These are phyloP conservation scores for Schizotus pectinicornis DNA, from an alignment of 2,888 invertebrate genomes.

Conservation along the genomic window DNA sequence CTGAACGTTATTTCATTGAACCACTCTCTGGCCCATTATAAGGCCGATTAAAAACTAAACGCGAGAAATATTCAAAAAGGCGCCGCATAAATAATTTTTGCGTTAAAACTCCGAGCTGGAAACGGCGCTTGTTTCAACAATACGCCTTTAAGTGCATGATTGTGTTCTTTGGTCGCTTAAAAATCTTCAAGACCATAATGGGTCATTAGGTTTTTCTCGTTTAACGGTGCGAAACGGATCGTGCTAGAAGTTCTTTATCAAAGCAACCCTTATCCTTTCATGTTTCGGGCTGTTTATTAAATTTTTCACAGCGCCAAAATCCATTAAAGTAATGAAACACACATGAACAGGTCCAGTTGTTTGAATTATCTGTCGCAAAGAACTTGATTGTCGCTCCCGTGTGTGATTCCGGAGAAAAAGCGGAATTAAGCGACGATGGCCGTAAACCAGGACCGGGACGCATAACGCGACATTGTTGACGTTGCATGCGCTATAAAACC, in stretches of 20 bases:
- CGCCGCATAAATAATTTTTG: constrained; percentile 13
- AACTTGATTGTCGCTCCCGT: background rate
- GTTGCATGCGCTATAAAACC: background rate
- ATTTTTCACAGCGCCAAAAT: constrained; percentile 13
- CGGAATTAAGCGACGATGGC: too few species aligned
- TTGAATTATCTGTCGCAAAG: background rate
- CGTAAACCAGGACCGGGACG: too few species aligned
- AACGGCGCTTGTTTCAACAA: constrained; percentile 24
- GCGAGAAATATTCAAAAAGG: background rate
- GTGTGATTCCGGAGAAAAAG: background rate
- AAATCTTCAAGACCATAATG: constrained; percentile 29
- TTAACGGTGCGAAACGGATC: constrained; percentile 23
- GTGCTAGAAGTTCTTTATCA: constrained; percentile 16
- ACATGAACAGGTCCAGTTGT: background rate
- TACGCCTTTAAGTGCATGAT: constrained; percentile 27
- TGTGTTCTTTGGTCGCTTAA: constrained; percentile 23
- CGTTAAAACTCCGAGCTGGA: constrained; percentile 9
- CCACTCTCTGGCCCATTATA: too few species aligned
- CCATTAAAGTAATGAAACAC: too few species aligned
- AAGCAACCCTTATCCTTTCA: constrained; percentile 8
- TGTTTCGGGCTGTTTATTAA: constrained; percentile 16
- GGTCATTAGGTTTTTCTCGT: constrained; percentile 29
- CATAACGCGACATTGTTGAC: background rate
- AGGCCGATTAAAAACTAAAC: too few species aligned
- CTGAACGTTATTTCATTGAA: too few species aligned